Percentiles rank a stretch among this genome's conserved stretches.
phyloP scores from a whole-genome alignment of 2,113 vertebrate species.

The Coturnix japonica region DNA sequence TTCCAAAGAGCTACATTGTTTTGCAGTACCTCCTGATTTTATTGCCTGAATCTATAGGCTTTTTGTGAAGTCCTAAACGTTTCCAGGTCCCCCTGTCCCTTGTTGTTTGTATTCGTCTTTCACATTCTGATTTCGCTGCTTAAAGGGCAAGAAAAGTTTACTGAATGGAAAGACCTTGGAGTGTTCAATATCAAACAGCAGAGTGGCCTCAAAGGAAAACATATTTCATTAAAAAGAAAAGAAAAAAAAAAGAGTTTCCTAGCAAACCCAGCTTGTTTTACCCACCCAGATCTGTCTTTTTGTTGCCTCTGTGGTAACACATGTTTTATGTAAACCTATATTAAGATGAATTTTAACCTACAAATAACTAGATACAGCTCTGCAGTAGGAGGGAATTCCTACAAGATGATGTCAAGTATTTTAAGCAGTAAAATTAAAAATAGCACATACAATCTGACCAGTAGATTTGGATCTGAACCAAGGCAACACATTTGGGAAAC shows the following conservation, averaged over 20 bases:
- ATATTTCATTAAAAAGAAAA: constrained; percentile 69
- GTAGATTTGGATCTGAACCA: constrained; percentile 75
- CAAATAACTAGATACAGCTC: constrained; percentile 87
- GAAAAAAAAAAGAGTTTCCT: constrained; percentile 66
- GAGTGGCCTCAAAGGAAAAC: constrained; percentile 62
- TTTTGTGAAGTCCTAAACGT: constrained; percentile 21
- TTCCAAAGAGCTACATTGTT: background rate
- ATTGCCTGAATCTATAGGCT: background rate
- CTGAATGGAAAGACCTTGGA: constrained; percentile 53
- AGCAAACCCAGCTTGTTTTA: constrained; percentile 65
- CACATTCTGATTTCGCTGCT: constrained; percentile 49
- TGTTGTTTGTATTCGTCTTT: constrained; percentile 45
- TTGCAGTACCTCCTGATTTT: background rate
- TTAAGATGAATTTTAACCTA: constrained; percentile 87
- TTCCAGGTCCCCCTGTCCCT: constrained; percentile 18
- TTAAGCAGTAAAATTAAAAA: constrained; percentile 84
- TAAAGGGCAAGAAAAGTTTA: constrained; percentile 66
- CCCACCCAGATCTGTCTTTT: constrained; percentile 69
- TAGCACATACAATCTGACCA: constrained; percentile 72
- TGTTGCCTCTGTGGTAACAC: constrained; percentile 78
- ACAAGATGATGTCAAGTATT: constrained; percentile 80
- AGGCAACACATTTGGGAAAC: constrained; percentile 83
- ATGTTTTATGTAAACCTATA: constrained; percentile 87
- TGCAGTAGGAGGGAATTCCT: constrained; percentile 83
- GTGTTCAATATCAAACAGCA: constrained; percentile 66